phyloP scores from a whole-genome alignment of 2,888 invertebrate genomes.

The Oconnorella tubifera region DNA sequence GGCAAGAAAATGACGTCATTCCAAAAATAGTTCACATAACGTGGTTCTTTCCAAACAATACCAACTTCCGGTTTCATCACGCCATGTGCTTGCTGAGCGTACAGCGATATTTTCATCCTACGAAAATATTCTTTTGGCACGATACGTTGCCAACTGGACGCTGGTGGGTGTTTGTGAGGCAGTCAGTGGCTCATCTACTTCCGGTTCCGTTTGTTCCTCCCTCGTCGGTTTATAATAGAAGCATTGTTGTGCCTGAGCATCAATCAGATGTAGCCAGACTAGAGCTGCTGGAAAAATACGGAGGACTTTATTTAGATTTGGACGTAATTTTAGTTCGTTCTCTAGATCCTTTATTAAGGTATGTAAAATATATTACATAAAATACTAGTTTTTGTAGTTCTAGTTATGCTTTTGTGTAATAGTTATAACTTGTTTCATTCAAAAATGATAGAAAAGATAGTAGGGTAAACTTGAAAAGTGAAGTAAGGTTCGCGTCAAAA shows the following conservation, averaged over 20 bases:
- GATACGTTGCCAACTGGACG: slow-evolving; percentile 24
- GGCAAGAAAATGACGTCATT: no score
- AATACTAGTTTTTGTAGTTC: no score
- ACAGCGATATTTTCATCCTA: slow-evolving; percentile 28
- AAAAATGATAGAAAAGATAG: no score
- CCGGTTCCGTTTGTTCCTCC: slow-evolving; percentile 24
- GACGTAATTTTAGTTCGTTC: slow-evolving; percentile 44
- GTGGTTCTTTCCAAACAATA: slow-evolving; percentile 27
- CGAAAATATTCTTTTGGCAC: slow-evolving; percentile 32
- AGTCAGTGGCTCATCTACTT: slow-evolving; percentile 19
- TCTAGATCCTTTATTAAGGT: slow-evolving; percentile 38
- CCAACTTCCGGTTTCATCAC: slow-evolving; percentile 32
- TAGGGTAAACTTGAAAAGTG: no score
- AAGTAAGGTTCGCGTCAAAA: no score
- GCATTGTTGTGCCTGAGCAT: slow-evolving; percentile 29
- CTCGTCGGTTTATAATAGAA: slow-evolving; percentile 20
- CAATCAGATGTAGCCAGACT: slow-evolving; percentile 37
- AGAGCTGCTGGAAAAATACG: slow-evolving; percentile 36
- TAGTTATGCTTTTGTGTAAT: no score
- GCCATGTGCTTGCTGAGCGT: slow-evolving; percentile 27
- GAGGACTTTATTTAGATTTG: slow-evolving; percentile 49
- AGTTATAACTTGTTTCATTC: no score
- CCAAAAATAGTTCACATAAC: slow-evolving; percentile 30
- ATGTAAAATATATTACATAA: neutral
- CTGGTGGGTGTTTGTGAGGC: slow-evolving; percentile 32